These are phyloP conservation scores for Eucriotettix oculatus DNA, from an alignment of 2,888 invertebrate genomes.

Conservation along the genomic window DNA sequence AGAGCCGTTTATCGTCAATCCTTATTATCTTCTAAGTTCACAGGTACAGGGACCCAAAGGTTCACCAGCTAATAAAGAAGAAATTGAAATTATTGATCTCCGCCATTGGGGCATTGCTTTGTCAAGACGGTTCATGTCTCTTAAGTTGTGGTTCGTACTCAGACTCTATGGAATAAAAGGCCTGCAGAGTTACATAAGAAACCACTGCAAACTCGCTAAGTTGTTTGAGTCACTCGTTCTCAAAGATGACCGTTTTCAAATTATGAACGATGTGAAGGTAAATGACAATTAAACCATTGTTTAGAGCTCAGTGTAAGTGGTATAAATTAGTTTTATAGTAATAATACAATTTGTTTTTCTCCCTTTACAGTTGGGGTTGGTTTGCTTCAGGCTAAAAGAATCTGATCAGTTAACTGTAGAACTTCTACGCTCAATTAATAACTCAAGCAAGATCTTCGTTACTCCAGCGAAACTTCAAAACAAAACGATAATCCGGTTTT, in stretches of 20 bases:
- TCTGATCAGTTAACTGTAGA: neutral
- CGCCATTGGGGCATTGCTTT: constrained; percentile 78
- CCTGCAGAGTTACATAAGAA: constrained; percentile 65
- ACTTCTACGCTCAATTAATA: neutral
- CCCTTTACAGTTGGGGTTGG: constrained; percentile 47
- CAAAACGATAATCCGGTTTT: neutral
- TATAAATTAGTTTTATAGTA: neutral
- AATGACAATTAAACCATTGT: neutral
- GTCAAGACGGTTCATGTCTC: constrained; percentile 63
- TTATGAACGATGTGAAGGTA: constrained; percentile 47
- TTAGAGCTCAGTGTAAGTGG: neutral
- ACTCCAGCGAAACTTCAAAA: neutral
- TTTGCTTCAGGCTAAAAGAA: constrained; percentile 58
- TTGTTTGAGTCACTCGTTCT: constrained; percentile 49
- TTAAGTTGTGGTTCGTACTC: constrained; percentile 79
- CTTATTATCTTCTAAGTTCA: neutral
- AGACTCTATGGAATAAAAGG: constrained; percentile 66
- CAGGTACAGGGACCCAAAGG: neutral
- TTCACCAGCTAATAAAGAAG: constrained; percentile 26
- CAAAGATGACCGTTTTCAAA: constrained; percentile 54
- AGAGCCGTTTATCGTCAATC: neutral
- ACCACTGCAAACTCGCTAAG: constrained; percentile 62
- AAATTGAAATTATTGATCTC: constrained; percentile 1
- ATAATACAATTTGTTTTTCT: neutral
- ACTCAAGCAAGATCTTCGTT: neutral